phyloP scores from a whole-genome alignment of 2,113 vertebrate species.

The Lophura nycthemera region DNA sequence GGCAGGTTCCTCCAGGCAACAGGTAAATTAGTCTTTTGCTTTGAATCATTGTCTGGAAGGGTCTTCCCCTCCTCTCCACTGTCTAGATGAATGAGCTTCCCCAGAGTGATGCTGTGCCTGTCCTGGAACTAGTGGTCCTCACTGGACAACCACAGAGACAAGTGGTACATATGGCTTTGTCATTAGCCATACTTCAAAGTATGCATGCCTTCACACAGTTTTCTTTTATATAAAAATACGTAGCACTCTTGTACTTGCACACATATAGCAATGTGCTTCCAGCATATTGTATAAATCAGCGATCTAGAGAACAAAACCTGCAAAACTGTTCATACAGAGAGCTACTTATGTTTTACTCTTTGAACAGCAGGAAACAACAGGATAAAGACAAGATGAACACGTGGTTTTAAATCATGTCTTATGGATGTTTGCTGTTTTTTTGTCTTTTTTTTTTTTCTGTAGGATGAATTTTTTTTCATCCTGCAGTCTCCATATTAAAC shows the following conservation, averaged over 20 bases:
- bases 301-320: background rate
- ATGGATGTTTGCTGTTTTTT: background rate
- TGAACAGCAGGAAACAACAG: background rate
- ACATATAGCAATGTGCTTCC: background rate
- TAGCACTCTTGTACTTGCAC: background rate
- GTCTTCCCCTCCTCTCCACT: background rate
- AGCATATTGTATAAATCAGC: background rate
- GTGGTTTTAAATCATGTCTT: background rate
- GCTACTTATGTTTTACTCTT: background rate
- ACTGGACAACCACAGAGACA: background rate
- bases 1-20: background rate
- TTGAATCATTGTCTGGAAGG: background rate
- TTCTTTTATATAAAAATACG: background rate
- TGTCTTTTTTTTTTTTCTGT: background rate
- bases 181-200: background rate
- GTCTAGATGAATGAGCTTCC: background rate
- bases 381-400: background rate
- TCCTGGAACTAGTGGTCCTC: background rate
- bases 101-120: background rate
- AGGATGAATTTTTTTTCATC: background rate
- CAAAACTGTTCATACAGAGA: background rate
- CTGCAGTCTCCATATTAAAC: background rate
- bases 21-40: background rate
- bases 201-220: background rate
- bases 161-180: background rate